Evolutionary conservation across 2,888 invertebrate species (phyloP), one percentile per base, ranked within the genome.

Genomic region (Eudemis profundana): DNA sequence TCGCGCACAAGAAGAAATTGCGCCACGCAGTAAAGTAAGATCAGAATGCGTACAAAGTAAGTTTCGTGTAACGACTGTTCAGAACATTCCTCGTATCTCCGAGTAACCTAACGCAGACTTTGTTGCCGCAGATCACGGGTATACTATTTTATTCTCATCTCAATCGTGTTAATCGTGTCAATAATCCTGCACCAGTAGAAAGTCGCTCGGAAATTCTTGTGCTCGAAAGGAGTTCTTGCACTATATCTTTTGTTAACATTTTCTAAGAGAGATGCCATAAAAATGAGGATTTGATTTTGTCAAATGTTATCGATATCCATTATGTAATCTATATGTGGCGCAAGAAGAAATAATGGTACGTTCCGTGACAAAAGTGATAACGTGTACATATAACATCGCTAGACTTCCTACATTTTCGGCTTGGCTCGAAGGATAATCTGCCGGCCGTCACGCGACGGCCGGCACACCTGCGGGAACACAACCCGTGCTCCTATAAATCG

Each of bases 401-500:
- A 10, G 33, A 33, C 33, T 33, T 33, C 33, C 33, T 33, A 33
- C 10, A 4, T 10, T 33, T 33, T 33, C 8, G 10, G 3, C 10
- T 33, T 8, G 33, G 8, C 8, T 33, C 33, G n/a, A n/a, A n/a
- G n/a, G n/a, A n/a, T 33, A 33, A 33, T 33, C 8, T 33, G 0
- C 0, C 10, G 42, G 42, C 8, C 4, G 29, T 42, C 56, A 42
- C 56, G 56, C 56, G 4, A 40, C 40, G 40, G 12, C 8, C 10
- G 44, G 19, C 2, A n/a, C 50, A 44, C 56, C 29, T 56, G 56
- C 29, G 29, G 33, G 33, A 17, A 33, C 21, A 8, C 15, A 27
- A 33, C 19, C 42, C 14, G 2, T 19, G 57, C 33, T 44, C 50
- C 33, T 44, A 64, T 64, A 64, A 64, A 64, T 64, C 50, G 64